Evolutionary conservation across 2,888 invertebrate genomes (phyloP).

Genomic region (Strigamia maritima): DNA sequence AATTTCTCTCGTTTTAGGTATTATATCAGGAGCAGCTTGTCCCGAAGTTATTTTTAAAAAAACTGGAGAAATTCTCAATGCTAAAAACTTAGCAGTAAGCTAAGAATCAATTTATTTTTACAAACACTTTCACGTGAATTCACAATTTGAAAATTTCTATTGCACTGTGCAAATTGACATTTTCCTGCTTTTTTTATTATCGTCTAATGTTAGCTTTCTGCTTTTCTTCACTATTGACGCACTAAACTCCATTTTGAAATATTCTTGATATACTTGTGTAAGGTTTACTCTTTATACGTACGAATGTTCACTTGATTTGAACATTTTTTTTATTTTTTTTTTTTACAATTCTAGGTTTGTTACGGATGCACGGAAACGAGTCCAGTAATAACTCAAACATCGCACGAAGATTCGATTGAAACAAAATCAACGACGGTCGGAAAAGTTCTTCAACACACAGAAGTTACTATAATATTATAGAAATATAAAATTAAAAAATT

Average conservation of each 20-base stretch:
- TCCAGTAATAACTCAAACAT: conserved; percentile 59
- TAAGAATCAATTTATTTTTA: too few species aligned
- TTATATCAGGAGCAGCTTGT: conserved; percentile 71
- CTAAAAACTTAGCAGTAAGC: conserved; percentile 51
- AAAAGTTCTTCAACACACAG: conserved; percentile 57
- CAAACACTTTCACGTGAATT: too few species aligned
- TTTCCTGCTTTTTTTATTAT: too few species aligned
- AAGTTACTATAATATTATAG: conserved; percentile 50
- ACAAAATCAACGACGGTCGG: conserved; percentile 58
- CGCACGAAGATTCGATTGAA: conserved; percentile 54
- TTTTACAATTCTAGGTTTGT: conserved; percentile 53
- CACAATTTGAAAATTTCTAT: too few species aligned
- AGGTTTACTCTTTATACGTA: neutral
- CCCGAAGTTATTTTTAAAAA: conserved; percentile 57
- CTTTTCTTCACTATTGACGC: too few species aligned
- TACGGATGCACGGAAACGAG: conserved; percentile 63
- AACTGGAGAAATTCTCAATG: conserved; percentile 54
- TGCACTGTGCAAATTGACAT: too few species aligned
- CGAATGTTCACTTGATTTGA: neutral
- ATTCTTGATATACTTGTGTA: neutral
- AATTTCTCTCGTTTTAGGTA: conserved; percentile 51
- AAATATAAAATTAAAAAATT: too few species aligned
- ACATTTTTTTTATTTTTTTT: neutral
- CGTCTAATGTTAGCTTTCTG: neutral
- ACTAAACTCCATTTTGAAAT: neutral